Base-by-base conservation (phyloP, 2,888 invertebrate species). In the Tetragonula carbonaria region DNA sequence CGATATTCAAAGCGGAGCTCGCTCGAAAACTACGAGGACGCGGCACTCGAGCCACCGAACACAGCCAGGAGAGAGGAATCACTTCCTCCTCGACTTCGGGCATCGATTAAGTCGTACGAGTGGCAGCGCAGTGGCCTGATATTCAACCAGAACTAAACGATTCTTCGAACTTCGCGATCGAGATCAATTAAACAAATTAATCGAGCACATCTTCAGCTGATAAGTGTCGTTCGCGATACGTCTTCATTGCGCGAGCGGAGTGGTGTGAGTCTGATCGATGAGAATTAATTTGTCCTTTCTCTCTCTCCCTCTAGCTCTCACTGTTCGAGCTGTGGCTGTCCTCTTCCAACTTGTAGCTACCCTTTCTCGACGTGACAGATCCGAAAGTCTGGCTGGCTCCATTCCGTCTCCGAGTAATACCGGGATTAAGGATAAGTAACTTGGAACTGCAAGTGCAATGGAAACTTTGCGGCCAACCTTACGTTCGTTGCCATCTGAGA, bases 361-460 rank as follows among this genome's bases (percentile, higher is more conserved):
- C 59, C 57, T 68, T 59, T 38, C 80, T 55, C 85, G 74, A 88
- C 80, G 86, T 86, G 87, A 90, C 84, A 88, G 83, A 84, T 80
- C 83, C 80, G 62, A 84, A 85, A 85, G 83, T 82, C 86, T 84
- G 78, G 84, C 86, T 84, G 78, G 84, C 88, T 88, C 86, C 67
- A 84, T 88, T 89, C 82, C 84, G 85, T 90, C 86, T 88, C 77
- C 83, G 67, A 82, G 86, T 88, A 90, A 89, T 90, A 82, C 88
- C 82, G 18, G 89, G 90, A 89, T 90, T 88, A 89, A 88, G 87
- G 86, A 84, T 84, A 82, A 90, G 86, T 86, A 88, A 90, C 86
- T 90, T 84, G 68, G 75, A 45, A 67, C 67, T 78, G 77, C 28
- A 68, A 84, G 82, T 80, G 85, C 81, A 78, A 74, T 70, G 80